Base-by-base conservation (phyloP, 1,140 invertebrate genomes). In the Aradophagus sp. region DNA sequence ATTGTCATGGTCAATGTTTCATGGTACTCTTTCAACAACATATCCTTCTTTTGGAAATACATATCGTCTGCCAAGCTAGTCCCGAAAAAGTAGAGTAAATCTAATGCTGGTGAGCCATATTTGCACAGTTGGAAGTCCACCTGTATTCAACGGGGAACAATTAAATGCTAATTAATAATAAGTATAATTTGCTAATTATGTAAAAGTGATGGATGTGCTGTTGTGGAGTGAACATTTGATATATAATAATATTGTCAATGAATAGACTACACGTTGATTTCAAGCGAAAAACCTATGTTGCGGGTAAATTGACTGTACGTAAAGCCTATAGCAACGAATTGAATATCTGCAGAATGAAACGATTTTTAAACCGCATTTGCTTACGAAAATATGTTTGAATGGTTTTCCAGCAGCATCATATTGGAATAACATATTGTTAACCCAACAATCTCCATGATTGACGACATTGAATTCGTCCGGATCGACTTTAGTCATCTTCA, bases 361-460 rank as follows among this genome's bases (percentile, higher is more conserved):
- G n/a, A n/a, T n/a, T n/a, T n/a, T n/a, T n/a, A n/a, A n/a, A n/a
- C n/a, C n/a, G n/a, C 32, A 8, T 2, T 0, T 35, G 58, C 65
- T 68, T 55, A 68, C 65, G 42, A 68, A 68, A 27, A 88, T 87
- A 1, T 89, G 84, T 8, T 86, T 78, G 2, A 84, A 78, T 0
- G 87, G 84, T 35, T 86, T 80, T 1, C 80, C 78, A 0, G 80
- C 42, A 0, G 80, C 53, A 45, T 88, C 75, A 52, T 90, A 90
- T 35, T 85, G 85, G 69, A 91, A 91, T 66, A 92, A 78, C 78
- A 91, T 89, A 68, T 91, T 92, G 53, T 90, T 91, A 1, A 88
- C 81, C 68, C 90, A 91, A 16, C 86, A 81, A 73, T 91, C 91
- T 2, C 90, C 90, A 31, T 91, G 91, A 75, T 88, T 89, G 6